Evolutionary conservation across 2,888 invertebrate genomes (phyloP), one percentile per base, ranked within the genome.

Genomic region (Coleophora flavipennella): DNA sequence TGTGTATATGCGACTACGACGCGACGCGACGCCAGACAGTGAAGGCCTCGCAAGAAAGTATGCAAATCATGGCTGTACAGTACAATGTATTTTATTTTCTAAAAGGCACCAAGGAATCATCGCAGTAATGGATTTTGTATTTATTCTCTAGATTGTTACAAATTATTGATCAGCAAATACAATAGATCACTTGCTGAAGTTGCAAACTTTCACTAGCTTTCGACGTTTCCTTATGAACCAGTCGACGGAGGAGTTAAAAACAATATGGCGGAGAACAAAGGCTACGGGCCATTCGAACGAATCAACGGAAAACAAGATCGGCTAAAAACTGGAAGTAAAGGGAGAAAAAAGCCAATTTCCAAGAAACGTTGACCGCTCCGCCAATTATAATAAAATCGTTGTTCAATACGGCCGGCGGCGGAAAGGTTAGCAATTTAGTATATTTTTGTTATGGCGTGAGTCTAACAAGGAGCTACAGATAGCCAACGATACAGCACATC

Each of bases 311-410:
- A 83, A 78, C 74, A 64, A 75, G 72, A 78, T 74, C 75, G 70
- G 59, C 64, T 69, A 62, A 71, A 73, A 60, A 72, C 66, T 70
- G 63, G 67, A 67, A 73, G 75, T 70, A 76, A 76, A 73, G 57
- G 53, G 54, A 67, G 56, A 65, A 67, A 76, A 74, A 69, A 62
- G 62, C 51, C 62, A 64, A 72, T 77, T 81, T 80, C 79, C 73
- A 67, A 75, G 80, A 78, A 81, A 59, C 73, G 69, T 70, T 74
- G 75, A 73, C 77, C 76, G 75, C 69, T 59, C 56, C 57, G 72
- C 77, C 80, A 79, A 80, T 83, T 83, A 81, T 81, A 74, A 75
- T 76, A 77, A 80, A 78, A 78, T 70, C 63, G 70, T 66, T 66
- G 70, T 69, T 75, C 75, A 73, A 78, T 77, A 77, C 69, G 52